Evolutionary conservation across 1,140 invertebrate species (phyloP), one percentile per base, ranked within the genome.

Genomic region (Cyphomyrmex costatus): DNA sequence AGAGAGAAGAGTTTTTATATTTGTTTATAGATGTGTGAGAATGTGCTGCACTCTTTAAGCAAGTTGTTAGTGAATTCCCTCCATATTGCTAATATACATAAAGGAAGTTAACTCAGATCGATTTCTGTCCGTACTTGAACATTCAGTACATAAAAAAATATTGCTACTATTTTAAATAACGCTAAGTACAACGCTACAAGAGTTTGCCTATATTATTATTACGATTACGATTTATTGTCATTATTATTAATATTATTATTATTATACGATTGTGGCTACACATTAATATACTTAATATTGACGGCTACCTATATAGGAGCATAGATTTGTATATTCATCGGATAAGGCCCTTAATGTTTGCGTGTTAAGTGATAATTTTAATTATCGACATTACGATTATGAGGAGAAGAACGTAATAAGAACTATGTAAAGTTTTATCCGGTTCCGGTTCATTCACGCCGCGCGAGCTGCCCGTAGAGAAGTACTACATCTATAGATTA

Each of bases 11-110:
- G 63, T 94, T 95, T 95, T 94, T 94, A 94, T 92, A 95, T 95
- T 94, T 93, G 92, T 94, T 94, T 93, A 94, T 94, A 94, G 92
- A 88, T 91, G 90, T 92, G 92, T 89, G 92, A 92, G 92, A 91
- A 92, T 93, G 68, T 83, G 93, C 86, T 91, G 89, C 89, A 92
- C 90, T 92, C 89, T 92, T 93, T 89, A 91, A 92, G 90, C 92
- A 94, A 92, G 91, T 94, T 94, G 92, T 95, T 95, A 94, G 94
- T 92, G 88, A 93, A 95, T 94, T 95, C 94, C 94, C 94, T 95
- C 94, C 94, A 95, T 94, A 92, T 92, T 94, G 89, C 93, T 94
- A 93, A 93, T 78, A 88, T 84, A 91, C 58, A 88, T 80, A 91
- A 89, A 92, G 27, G 74, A 91, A 90, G 85, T 88, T 90, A 89